These are phyloP conservation scores for Coelinius sp. DNA, from an alignment of 2,888 invertebrate genomes.

Conservation along the genomic window DNA sequence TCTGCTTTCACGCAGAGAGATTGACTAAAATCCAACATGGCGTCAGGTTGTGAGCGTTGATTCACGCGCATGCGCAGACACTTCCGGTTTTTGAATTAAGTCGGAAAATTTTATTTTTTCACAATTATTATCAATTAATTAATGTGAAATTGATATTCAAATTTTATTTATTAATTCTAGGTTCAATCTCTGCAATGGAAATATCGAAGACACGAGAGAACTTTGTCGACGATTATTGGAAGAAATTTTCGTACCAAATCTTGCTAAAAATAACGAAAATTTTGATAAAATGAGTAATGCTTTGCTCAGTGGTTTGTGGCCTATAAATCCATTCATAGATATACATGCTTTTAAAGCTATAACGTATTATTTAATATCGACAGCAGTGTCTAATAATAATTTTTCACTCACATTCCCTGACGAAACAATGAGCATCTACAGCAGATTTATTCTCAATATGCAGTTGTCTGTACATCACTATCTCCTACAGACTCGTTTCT, in stretches of 20 bases:
- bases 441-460: constrained; percentile 62
- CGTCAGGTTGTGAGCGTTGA: no score
- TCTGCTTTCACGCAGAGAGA: no score
- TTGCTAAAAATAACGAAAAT: constrained; percentile 75
- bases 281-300: constrained; percentile 78
- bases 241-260: constrained; percentile 76
- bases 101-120: no score
- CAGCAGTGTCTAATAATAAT: constrained; percentile 63
- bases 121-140: no score
- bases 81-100: no score
- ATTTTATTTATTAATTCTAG: constrained; percentile 66
- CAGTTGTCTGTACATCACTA: constrained; percentile 67
- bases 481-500: constrained; percentile 60
- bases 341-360: constrained; percentile 75
- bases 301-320: constrained; percentile 80
- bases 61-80: no score
- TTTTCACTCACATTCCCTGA: constrained; percentile 42
- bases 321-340: constrained; percentile 77
- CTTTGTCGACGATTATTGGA: constrained; percentile 74
- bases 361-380: constrained; percentile 72
- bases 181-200: constrained; percentile 80
- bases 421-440: constrained; percentile 58
- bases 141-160: background rate
- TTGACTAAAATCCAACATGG: no score
- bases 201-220: constrained; percentile 76